These are phyloP conservation scores for Gallinago undulata DNA, from an alignment of 2,113 vertebrate genomes.

Conservation along the genomic window DNA sequence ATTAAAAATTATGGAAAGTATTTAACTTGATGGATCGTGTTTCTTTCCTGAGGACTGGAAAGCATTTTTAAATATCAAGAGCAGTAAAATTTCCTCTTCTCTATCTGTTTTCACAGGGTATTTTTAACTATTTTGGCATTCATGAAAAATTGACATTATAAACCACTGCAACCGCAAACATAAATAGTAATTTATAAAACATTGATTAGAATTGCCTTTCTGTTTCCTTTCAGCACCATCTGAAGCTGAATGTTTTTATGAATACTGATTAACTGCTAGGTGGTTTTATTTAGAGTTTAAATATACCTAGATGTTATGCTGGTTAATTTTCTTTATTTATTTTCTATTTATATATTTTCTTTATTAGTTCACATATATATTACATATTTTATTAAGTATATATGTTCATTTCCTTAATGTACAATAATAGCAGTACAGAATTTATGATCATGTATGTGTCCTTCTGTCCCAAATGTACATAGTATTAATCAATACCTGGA, in stretches of 20 bases:
- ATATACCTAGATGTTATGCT: not conserved
- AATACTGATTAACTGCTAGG: not conserved
- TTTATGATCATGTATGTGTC: not conserved
- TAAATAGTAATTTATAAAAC: not conserved
- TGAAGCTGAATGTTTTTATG: not conserved
- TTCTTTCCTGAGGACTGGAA: not conserved
- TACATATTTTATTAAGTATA: not conserved
- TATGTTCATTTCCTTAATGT: not conserved
- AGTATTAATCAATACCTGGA: not conserved
- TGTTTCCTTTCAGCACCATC: not conserved
- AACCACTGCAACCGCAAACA: not conserved
- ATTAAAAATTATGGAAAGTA: constrained; percentile 20
- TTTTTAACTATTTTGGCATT: not conserved
- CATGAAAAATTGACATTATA: not conserved
- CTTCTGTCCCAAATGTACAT: not conserved
- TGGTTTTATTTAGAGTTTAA: not conserved
- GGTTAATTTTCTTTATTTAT: not conserved
- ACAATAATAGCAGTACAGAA: not conserved
- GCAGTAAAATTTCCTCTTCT: not conserved
- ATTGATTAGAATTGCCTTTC: not conserved
- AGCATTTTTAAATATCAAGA: constrained; percentile 29
- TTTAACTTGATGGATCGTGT: not conserved
- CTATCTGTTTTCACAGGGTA: not conserved
- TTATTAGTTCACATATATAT: not conserved
- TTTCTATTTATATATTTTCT: too few species aligned